Evolutionary conservation across 2,888 invertebrate genomes (phyloP).

Genomic region (Girardia tigrina): DNA sequence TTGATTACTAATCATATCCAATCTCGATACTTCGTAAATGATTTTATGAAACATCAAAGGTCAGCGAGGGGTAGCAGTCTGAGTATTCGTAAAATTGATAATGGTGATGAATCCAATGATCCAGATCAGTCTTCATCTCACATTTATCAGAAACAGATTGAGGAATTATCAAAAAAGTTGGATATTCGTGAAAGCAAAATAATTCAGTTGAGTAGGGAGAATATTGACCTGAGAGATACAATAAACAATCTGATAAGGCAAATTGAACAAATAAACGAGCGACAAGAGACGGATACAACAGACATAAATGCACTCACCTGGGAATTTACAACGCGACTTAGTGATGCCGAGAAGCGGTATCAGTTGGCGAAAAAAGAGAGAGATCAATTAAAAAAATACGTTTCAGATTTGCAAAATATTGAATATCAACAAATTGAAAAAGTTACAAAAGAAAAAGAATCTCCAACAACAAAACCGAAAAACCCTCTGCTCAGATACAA

Average conservation of each 20-base stretch:
- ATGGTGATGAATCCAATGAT: not conserved
- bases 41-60: slow-evolving; percentile 40
- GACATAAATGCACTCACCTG: slow-evolving; percentile 57
- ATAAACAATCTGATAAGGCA: slow-evolving; percentile 39
- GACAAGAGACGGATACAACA: slow-evolving; percentile 45
- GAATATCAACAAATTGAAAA: no score
- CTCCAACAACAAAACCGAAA: no score
- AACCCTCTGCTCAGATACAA: no score
- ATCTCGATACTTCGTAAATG: slow-evolving; percentile 2
- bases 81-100: slow-evolving; percentile 6
- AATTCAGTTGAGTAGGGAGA: not conserved
- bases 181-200: not conserved
- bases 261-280: slow-evolving; percentile 48
- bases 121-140: not conserved
- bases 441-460: no score
- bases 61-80: slow-evolving; percentile 44
- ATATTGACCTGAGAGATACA: not conserved
- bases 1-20: not conserved
- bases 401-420: slow-evolving; percentile 39
- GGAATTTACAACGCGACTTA: slow-evolving; percentile 73
- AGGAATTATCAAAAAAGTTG: slow-evolving; percentile 15
- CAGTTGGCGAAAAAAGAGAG: slow-evolving; percentile 73
- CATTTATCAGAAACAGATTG: not conserved
- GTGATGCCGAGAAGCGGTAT: slow-evolving; percentile 73
- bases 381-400: slow-evolving; percentile 60